Evolutionary conservation across 2,113 vertebrate genomes (phyloP), one percentile per base, ranked within the genome.

Genomic region (Elaphurus davidianus): DNA sequence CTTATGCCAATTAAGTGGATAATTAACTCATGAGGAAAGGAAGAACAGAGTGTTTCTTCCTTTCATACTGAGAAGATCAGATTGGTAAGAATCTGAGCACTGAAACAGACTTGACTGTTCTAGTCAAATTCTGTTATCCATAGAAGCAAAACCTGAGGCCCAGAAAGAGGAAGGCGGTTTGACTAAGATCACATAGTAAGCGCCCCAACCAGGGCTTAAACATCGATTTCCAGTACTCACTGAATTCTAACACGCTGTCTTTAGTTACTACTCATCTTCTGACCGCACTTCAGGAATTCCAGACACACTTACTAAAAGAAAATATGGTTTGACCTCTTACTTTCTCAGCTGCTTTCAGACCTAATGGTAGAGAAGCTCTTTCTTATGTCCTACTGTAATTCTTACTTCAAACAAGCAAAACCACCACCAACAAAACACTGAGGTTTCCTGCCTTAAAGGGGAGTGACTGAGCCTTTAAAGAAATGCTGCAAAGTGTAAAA

Each of bases 41-140:
- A 97, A 88, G 84, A 92, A 90, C 54, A 81, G 11, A 91, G 45
- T 62, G 47, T 82, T 93, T 93, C 36, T 91, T 95, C 79, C 52
- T 79, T 91, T 89, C 36, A 7, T 67, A 83, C 60, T 60, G 74
- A 97, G 27, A 54, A 54, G 67, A 90, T 55, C 12, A 74, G 86
- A 47, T 81, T 82, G 94, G 55, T 79, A 90, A 86, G 74, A 96
- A 88, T 84, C 33, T 92, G 71, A 95, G 23, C 62, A 90, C 52
- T n/a, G 90, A 47, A 90, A 64, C 17, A 52, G 83, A 89, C 14
- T 84, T 12, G 57, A 76, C 30, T 95, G n/a, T 94, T 82, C 5
- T 94, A 15, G 45, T 62, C 17, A 17, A 83, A 79, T 74, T 94
- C 40, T 33, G 52, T 60, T 90, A 97, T 36, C 45, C 36, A 96